Evolutionary conservation across 2,113 vertebrate species (phyloP).

Genomic region (Archocentrus centrarchus): DNA sequence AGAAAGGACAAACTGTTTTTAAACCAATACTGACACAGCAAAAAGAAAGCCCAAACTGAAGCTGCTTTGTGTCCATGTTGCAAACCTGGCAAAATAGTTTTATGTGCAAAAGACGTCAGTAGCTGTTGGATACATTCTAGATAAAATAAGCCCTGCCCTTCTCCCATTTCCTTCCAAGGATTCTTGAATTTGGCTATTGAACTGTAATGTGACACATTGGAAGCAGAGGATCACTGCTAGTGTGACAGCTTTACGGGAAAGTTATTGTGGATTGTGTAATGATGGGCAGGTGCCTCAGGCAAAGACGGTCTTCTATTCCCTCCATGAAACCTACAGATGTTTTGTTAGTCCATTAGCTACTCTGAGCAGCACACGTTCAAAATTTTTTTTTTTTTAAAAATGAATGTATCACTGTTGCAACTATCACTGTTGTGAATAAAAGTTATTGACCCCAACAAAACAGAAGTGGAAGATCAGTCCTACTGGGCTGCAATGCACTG

Average conservation of each 20-base stretch:
- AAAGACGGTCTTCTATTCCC: conserved; percentile 52
- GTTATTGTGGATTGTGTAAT: conserved; percentile 56
- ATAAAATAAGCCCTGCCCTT: conserved; percentile 32
- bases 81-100: not conserved
- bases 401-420: too few species aligned
- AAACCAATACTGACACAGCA: not conserved
- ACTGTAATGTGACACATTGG: conserved; percentile 64
- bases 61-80: not conserved
- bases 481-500: not conserved
- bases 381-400: too few species aligned
- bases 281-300: conserved; percentile 69
- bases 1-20: not conserved
- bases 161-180: conserved; percentile 37
- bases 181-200: conserved; percentile 41
- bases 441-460: not conserved
- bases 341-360: conserved; percentile 20
- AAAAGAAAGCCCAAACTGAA: not conserved
- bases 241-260: conserved; percentile 53
- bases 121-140: conserved; percentile 21
- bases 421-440: not conserved
- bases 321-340: conserved; percentile 58
- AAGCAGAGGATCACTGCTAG: conserved; percentile 45
- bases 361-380: conserved; percentile 19
- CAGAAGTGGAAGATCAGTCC: not conserved
- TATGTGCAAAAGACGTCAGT: conserved; percentile 12